Evolutionary conservation across 2,888 invertebrate genomes (phyloP).

Genomic region (Drosophila acutilabella): DNA sequence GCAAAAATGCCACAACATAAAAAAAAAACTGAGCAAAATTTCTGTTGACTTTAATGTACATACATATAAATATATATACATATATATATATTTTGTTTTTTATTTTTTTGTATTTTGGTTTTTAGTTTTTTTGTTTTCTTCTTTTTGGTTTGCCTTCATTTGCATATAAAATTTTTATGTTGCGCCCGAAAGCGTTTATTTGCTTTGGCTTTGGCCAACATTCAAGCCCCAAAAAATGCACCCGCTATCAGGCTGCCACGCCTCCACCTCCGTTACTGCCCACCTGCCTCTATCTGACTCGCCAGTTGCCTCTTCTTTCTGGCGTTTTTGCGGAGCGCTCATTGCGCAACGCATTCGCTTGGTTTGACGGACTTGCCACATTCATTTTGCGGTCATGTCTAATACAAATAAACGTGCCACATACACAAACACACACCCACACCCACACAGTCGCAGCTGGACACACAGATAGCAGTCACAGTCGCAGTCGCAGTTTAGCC

Average conservation of each 20-base stretch:
- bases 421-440: slow-evolving; percentile 15
- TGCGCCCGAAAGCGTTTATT: slow-evolving; percentile 77
- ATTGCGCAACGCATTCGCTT: slow-evolving; percentile 59
- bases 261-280: neutral
- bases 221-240: slow-evolving; percentile 27
- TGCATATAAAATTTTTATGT: slow-evolving; percentile 79
- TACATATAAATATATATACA: neutral
- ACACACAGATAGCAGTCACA: slow-evolving; percentile 21
- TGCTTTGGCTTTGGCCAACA: slow-evolving; percentile 43
- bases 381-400: slow-evolving; percentile 64
- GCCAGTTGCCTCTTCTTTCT: slow-evolving; percentile 5
- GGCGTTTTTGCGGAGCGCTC: slow-evolving; percentile 17
- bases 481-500: slow-evolving; percentile 33
- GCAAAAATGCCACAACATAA: slow-evolving; percentile 23
- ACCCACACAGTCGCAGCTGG: slow-evolving; percentile 3
- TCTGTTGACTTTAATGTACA: slow-evolving; percentile 60
- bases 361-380: slow-evolving; percentile 60
- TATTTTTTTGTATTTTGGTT: too few species aligned
- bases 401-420: slow-evolving; percentile 54
- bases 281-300: neutral
- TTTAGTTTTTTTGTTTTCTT: slow-evolving; percentile 7
- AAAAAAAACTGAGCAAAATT: slow-evolving; percentile 56
- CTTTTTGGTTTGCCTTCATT: slow-evolving; percentile 71
- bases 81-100: neutral
- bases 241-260: slow-evolving; percentile 31